Base-by-base conservation (phyloP, 2,113 vertebrate species). In the Drymodes brunneopygia region DNA sequence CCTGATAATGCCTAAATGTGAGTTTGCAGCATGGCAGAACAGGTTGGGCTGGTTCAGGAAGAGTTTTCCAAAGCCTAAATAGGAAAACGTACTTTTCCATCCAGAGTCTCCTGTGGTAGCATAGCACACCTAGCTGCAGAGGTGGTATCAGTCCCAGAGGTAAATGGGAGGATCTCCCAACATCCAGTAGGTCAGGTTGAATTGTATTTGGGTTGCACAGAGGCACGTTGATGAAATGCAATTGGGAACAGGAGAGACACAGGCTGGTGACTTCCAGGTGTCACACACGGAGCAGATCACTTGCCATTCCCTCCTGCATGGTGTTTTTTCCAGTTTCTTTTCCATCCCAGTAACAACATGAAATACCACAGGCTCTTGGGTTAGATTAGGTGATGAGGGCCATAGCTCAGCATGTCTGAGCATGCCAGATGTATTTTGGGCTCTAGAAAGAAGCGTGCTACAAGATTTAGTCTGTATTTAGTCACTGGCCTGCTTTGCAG, bases 401-500 rank as follows among this genome's bases (percentile, higher is more conserved):
- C 88, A 88, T 72, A 81, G 62, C 87, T 87, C 70, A 82, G 81
- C 38, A 0, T 92, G 87, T 67, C 93, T 91, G 81, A 95, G 91
- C 89, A 77, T 86, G 91, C 93, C 96, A 94, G 77, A 91, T 96
- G 16, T 96, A 96, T 96, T 95, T 94, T 95, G 84, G 78, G 93
- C 89, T 91, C 84, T 47, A 93, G 84, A 94, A 95, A 58, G 93
- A 90, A 82, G 35, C 36, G 35, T 48, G 62, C 61, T 91, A 70
- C 72, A 70, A 92, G 87, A 77, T 92, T 95, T 92, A 87, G 89
- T 72, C 95, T 97, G 80, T 95, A 94, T 95, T 96, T 96, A 95
- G 95, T 94, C 81, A 40, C 89, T 94, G 91, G 92, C 91, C 86
- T 92, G 82, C 73, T 95, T 95, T 92, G 91, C 44, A 89, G 73